These are phyloP conservation scores for Gymnobelideus leadbeateri DNA, from an alignment of 2,113 vertebrate genomes.

Conservation along the genomic window DNA sequence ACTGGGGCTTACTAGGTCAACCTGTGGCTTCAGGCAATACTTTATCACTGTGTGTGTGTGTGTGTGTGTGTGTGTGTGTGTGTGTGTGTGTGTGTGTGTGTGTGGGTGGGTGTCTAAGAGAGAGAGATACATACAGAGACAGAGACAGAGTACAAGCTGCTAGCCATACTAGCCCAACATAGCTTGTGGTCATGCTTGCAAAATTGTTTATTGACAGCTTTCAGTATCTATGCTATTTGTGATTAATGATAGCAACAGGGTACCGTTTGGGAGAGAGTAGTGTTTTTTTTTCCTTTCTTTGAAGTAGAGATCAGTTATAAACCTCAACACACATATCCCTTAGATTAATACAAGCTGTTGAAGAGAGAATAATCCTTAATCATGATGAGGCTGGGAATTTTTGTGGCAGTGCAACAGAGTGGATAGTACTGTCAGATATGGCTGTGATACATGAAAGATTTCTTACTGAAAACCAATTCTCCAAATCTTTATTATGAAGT, in stretches of 20 bases:
- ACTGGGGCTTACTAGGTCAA: background rate
- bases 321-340: background rate
- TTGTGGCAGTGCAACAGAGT: background rate
- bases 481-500: background rate
- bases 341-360: background rate
- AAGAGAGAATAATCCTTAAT: background rate
- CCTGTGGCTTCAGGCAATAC: too few relatives aligned
- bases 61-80: too few relatives aligned
- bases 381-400: background rate
- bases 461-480: background rate
- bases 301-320: background rate
- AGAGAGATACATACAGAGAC: background rate
- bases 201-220: background rate
- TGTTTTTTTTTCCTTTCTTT: background rate
- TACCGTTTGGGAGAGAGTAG: background rate
- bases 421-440: background rate
- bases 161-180: background rate
- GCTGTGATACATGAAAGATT: background rate
- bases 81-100: too few relatives aligned
- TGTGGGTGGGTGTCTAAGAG: background rate
- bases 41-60: too few relatives aligned
- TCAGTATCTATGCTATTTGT: background rate
- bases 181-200: background rate
- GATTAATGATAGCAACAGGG: background rate
- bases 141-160: background rate